A percentile compares a stretch with the other conserved stretches of the same genome.
Evolutionary conservation across 2,797 vertebrate genomes (phyloP).

Genomic region (Anguilla pacifica): DNA sequence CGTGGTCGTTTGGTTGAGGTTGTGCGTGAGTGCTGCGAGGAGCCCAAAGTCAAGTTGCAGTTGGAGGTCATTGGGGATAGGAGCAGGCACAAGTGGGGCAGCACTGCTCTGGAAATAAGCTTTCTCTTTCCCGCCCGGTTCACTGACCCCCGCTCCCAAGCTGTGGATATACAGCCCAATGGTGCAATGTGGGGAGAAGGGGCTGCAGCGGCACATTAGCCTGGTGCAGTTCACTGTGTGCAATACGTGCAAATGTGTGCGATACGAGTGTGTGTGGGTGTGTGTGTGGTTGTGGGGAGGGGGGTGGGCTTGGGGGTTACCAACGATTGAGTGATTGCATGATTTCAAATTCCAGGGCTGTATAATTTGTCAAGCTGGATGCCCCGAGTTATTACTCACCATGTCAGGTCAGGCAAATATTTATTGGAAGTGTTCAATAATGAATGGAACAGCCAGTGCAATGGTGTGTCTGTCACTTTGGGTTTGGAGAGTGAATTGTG

Average conservation of each 20-base stretch:
- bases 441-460: constrained; percentile 62
- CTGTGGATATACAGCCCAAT: constrained; percentile 22
- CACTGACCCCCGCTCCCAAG: constrained; percentile 1
- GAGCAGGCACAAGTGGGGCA: neutral
- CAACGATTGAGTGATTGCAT: constrained; percentile 18
- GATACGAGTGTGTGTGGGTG: neutral
- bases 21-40: neutral
- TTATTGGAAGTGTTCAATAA: constrained; percentile 69
- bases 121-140: neutral
- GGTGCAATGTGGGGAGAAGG: neutral
- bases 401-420: constrained; percentile 68
- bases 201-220: constrained; percentile 15
- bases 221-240: constrained; percentile 21
- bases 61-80: constrained; percentile 15
- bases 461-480: constrained; percentile 64
- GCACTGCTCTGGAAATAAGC: neutral
- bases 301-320: neutral
- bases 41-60: neutral
- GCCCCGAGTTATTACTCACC: constrained; percentile 56
- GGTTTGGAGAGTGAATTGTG: constrained; percentile 50
- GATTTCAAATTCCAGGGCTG: constrained; percentile 45
- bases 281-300: neutral
- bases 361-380: constrained; percentile 54
- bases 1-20: neutral
- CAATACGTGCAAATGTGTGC: neutral